A percentile compares a stretch with the other conserved stretches of the same genome.
phyloP scores from a whole-genome alignment of 2,888 invertebrate genomes.

The Shargacucullia verbasci region DNA sequence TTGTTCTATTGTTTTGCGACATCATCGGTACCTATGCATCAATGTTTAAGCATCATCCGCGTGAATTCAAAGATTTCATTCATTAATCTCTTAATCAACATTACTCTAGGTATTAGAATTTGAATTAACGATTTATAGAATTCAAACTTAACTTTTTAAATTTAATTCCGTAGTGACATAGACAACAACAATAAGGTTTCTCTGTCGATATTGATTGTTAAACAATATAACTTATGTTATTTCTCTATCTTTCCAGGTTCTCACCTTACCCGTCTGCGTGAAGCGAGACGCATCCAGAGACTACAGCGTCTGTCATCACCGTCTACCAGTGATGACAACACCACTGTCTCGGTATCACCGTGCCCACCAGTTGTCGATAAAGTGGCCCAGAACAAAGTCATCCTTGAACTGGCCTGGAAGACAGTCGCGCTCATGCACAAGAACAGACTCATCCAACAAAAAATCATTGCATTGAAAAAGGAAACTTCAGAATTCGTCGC shows the following conservation, averaged over 20 bases:
- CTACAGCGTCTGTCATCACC: slow-evolving; percentile 68
- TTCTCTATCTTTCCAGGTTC: slow-evolving; percentile 74
- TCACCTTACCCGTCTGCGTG: slow-evolving; percentile 73
- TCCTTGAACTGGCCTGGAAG: slow-evolving; percentile 90
- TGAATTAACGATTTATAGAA: not conserved
- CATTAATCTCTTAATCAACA: too few species aligned
- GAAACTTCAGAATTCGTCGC: slow-evolving; percentile 91
- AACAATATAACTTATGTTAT: slow-evolving; percentile 12
- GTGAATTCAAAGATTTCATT: not conserved
- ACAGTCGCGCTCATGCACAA: slow-evolving; percentile 90
- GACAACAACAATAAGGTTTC: too few species aligned
- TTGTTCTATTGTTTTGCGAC: slow-evolving; percentile 38
- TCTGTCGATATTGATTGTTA: not conserved
- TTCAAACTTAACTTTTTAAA: too few species aligned
- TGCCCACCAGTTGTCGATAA: slow-evolving; percentile 67
- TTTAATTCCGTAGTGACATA: too few species aligned
- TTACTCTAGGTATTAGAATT: too few species aligned
- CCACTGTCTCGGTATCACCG: slow-evolving; percentile 43
- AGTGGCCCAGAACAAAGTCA: slow-evolving; percentile 79
- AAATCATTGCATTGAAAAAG: slow-evolving; percentile 88
- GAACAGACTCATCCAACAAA: slow-evolving; percentile 90
- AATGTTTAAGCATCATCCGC: not conserved
- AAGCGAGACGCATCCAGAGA: slow-evolving; percentile 77
- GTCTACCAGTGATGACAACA: slow-evolving; percentile 55
- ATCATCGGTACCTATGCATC: not conserved